Conservation (phyloP, 2,888 invertebrate genomes). For the Nemurella pictetii region DNA sequence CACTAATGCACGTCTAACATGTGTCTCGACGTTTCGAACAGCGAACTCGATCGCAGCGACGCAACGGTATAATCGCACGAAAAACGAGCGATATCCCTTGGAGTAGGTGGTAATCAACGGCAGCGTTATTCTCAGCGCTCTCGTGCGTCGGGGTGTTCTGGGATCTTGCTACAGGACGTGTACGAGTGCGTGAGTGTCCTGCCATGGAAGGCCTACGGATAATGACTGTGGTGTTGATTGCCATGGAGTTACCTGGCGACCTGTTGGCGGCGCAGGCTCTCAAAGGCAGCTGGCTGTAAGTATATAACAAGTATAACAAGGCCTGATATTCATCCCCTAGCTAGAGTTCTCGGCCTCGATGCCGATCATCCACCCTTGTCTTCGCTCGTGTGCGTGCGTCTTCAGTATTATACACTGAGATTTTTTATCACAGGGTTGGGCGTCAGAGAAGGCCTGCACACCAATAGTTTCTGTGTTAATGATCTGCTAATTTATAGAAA, state of each 20-base stretch:
- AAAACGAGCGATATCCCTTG: not conserved
- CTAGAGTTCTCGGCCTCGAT: not conserved
- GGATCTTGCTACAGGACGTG: not conserved
- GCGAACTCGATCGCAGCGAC: not conserved
- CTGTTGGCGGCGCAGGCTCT: slow-evolving; percentile 3
- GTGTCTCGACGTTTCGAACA: not conserved
- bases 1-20: not conserved
- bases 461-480: no score
- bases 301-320: not conserved
- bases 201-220: not conserved
- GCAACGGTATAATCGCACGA: not conserved
- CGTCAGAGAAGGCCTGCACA: no score
- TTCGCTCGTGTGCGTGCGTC: no score
- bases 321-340: not conserved
- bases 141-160: not conserved
- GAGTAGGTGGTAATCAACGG: not conserved
- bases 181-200: not conserved
- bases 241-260: not conserved
- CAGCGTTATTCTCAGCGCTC: not conserved
- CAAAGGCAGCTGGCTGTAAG: slow-evolving; percentile 28
- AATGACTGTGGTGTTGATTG: not conserved
- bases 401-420: no score
- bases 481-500: no score
- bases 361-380: no score
- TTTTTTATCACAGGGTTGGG: no score